Evolutionary conservation across 2,113 vertebrate genomes (phyloP).

Genomic region (Sorex fumeus): DNA sequence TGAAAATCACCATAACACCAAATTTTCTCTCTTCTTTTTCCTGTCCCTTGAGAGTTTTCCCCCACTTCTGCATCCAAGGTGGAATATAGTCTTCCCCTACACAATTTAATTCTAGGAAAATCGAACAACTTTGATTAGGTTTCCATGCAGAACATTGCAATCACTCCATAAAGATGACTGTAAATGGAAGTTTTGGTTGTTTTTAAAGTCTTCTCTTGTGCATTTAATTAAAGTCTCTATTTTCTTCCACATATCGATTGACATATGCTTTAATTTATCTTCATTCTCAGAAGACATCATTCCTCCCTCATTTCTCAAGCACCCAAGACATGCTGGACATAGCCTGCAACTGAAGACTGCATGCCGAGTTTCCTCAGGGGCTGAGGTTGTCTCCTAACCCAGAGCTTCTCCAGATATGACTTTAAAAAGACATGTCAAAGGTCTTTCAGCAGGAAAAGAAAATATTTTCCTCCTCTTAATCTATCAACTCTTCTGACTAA

Average conservation of each 20-base stretch:
- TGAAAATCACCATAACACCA: not conserved
- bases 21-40: constrained; percentile 8
- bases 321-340: not conserved
- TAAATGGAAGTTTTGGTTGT: not conserved
- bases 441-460: not conserved
- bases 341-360: not conserved
- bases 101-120: not conserved
- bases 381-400: not conserved
- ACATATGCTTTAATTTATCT: not conserved
- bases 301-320: not conserved
- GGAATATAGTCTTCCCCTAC: not conserved
- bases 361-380: not conserved
- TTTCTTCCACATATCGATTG: not conserved
- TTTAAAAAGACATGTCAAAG: not conserved
- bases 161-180: not conserved
- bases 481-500: not conserved
- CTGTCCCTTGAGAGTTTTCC: not conserved
- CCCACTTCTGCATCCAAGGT: not conserved
- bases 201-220: not conserved
- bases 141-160: not conserved
- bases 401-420: not conserved
- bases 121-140: not conserved
- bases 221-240: not conserved
- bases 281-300: not conserved
- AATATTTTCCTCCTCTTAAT: not conserved